Conservation (phyloP, 2,113 vertebrate species). For the Periophthalmodon schlosseri region DNA sequence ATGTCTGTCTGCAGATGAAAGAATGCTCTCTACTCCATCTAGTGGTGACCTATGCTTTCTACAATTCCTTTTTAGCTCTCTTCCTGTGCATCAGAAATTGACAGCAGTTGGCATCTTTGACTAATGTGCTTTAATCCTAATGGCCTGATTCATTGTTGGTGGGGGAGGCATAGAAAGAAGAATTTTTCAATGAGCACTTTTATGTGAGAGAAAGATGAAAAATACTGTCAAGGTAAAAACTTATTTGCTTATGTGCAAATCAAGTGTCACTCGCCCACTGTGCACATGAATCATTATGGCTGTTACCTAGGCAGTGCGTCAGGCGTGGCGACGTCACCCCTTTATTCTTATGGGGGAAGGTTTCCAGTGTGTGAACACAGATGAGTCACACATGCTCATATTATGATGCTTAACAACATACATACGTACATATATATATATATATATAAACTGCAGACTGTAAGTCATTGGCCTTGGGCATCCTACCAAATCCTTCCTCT, state of each 20-base stretch:
- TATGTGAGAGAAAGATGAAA: conserved; percentile 5
- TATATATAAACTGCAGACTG: conserved; percentile 5
- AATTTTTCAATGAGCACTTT: conserved; percentile 5
- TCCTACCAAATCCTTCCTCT: conserved; percentile 27
- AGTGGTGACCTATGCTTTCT: neutral
- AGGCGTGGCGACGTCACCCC: conserved; percentile 31
- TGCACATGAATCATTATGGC: conserved; percentile 50
- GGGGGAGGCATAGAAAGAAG: conserved; percentile 3
- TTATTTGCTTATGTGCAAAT: conserved; percentile 23
- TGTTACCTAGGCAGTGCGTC: conserved; percentile 54
- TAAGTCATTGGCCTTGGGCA: conserved; percentile 1
- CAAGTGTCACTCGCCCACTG: conserved; percentile 5
- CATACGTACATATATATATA: neutral
- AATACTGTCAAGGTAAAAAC: conserved; percentile 18
- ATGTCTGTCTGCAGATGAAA: neutral
- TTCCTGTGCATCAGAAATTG: conserved; percentile 18
- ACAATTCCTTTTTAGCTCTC: neutral
- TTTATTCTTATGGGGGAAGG: conserved; percentile 12
- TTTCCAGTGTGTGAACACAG: conserved; percentile 37
- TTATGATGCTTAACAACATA: conserved; percentile 1
- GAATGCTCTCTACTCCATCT: neutral
- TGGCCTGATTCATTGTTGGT: conserved; percentile 51
- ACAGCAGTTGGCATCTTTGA: conserved; percentile 44
- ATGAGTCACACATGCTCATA: conserved; percentile 53
- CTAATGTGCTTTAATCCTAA: conserved; percentile 36